Conservation (phyloP, 1,140 invertebrate genomes). For the Meloidogyne floridensis region DNA sequence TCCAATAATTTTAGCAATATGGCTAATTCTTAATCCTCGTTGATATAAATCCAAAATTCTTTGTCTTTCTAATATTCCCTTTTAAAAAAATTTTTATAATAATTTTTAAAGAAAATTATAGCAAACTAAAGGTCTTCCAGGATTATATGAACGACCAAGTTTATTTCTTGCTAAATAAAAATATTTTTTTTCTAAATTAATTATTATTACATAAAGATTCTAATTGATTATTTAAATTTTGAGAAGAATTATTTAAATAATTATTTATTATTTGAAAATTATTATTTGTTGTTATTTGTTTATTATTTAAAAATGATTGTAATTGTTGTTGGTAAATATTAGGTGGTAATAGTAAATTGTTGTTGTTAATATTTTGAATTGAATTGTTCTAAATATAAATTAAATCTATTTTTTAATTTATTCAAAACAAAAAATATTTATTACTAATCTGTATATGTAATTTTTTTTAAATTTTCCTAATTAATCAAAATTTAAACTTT, state of each 20-base stretch:
- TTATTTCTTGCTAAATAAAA: constrained; percentile 47
- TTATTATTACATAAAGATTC: background rate
- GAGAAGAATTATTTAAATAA: too few species aligned
- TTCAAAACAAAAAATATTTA: too few species aligned
- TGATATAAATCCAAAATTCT: constrained; percentile 51
- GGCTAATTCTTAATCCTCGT: constrained; percentile 50
- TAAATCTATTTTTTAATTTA: too few species aligned
- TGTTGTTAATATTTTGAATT: too few species aligned
- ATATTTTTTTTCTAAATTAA: background rate
- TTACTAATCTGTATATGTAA: too few species aligned
- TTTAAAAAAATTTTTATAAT: background rate
- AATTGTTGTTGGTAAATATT: too few species aligned
- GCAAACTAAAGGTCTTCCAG: constrained; percentile 42
- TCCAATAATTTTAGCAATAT: constrained; percentile 54
- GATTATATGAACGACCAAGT: constrained; percentile 51
- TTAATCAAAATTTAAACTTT: background rate
- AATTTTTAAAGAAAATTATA: background rate
- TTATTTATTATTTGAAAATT: too few species aligned
- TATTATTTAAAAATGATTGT: too few species aligned
- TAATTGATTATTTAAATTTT: background rate
- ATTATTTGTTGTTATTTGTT: too few species aligned
- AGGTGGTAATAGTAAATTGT: too few species aligned
- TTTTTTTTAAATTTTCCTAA: too few species aligned
- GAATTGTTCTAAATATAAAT: too few species aligned
- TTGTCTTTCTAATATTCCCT: constrained; percentile 51